Evolutionary conservation across 2,888 invertebrate genomes (phyloP).

Genomic region (Plebejus melissa): DNA sequence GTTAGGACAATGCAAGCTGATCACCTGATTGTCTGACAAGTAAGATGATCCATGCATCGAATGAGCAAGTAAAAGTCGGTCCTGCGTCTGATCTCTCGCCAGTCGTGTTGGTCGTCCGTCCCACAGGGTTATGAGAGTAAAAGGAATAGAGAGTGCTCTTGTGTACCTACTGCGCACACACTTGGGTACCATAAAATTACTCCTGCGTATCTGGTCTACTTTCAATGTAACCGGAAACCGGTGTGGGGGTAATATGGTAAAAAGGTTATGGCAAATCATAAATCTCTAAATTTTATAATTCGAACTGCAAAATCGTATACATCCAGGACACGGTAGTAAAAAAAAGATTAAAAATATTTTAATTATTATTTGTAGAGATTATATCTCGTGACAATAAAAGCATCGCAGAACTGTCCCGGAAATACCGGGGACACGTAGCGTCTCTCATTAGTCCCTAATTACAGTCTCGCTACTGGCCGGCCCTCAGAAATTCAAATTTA

Average conservation of each 20-base stretch:
- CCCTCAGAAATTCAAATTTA: conserved; percentile 71
- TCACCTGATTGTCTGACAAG: too few species aligned
- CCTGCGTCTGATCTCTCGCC: too few species aligned
- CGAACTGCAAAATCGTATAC: not conserved
- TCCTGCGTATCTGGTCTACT: too few species aligned
- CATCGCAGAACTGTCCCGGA: conserved; percentile 51
- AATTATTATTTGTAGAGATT: conserved; percentile 31
- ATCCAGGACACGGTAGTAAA: conserved; percentile 30
- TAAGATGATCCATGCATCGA: too few species aligned
- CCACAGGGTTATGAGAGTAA: too few species aligned
- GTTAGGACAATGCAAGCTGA: too few species aligned
- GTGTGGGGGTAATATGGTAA: not conserved
- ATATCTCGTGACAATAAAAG: conserved; percentile 55
- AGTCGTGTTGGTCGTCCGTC: too few species aligned
- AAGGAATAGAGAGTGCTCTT: too few species aligned
- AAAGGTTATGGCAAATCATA: not conserved
- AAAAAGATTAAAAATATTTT: conserved; percentile 37
- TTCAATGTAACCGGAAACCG: too few species aligned
- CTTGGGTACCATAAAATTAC: too few species aligned
- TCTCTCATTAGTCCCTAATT: conserved; percentile 75
- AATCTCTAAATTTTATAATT: not conserved
- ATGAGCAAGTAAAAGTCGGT: too few species aligned
- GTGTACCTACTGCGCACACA: too few species aligned
- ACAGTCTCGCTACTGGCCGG: conserved; percentile 49
- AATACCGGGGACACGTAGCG: conserved; percentile 51